Evolutionary conservation across 2,797 vertebrate species (phyloP), one percentile per base, ranked within the genome.

Genomic region (Meda fulgida): DNA sequence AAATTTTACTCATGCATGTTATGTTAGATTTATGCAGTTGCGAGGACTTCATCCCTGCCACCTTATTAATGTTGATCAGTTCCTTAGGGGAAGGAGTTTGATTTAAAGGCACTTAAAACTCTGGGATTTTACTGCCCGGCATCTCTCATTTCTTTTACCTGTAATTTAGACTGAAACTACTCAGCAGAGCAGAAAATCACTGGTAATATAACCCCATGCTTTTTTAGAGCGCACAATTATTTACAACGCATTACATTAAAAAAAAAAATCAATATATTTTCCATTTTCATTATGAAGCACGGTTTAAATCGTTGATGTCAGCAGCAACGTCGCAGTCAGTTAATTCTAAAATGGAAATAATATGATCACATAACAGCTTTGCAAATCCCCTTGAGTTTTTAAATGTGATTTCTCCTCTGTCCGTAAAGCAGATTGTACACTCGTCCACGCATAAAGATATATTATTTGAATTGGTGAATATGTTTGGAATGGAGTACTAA

Each of bases 21-120:
- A 70, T 53, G 7, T 70, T 70, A 75, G 34, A 75, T 36, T 40
- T 38, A 55, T 71, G 48, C 31, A 38, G 31, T 55, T 70, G 46
- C 3, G 34, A 76, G 63, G 66, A 63, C 72, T 81, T 79, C 65
- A 83, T 78, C 60, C 73, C 84, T 75, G 60, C 19, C 51, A 7
- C 71, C 84, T 85, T 88, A 88, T 87, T 85, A 89, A 80, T 69
- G 55, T 36, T 60, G 87, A 85, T 86, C 76, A 84, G 53, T 83
- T 87, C 72, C 86, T 40, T 26, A 40, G 85, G 87, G 86, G 77
- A 80, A 87, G 67, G 63, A 86, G 85, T 87, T 84, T 83, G 84
- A 89, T 89, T 86, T 79, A 88, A 90, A 78, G 55, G 67, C 73
- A 84, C 86, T 85, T 83, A 85, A 87, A 84, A 87, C 88, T 84